Evolutionary conservation across 2,113 vertebrate genomes (phyloP).

Genomic region (Sapajus apella): DNA sequence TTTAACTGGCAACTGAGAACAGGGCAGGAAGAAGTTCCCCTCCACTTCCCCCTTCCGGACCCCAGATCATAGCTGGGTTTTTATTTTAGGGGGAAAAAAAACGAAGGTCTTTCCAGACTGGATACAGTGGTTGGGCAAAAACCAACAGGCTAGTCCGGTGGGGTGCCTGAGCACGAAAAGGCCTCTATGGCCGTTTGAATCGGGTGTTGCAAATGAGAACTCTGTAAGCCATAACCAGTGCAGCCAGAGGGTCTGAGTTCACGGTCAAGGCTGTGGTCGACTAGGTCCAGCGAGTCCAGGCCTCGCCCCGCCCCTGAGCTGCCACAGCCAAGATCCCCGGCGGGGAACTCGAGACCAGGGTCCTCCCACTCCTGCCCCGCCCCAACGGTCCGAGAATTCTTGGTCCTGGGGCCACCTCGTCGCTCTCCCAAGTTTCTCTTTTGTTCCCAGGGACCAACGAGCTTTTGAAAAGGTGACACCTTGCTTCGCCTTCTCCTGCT

Average conservation of each 20-base stretch:
- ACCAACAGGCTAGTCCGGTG: background rate
- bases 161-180: background rate
- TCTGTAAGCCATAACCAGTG: background rate
- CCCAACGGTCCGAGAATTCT: background rate
- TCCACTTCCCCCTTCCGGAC: background rate
- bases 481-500: background rate
- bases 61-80: background rate
- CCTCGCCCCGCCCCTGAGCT: background rate
- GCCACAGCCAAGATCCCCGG: background rate
- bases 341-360: fast-evolving
- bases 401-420: background rate
- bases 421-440: background rate
- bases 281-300: background rate
- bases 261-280: slow-evolving; percentile 53
- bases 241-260: slow-evolving; percentile 46
- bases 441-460: background rate
- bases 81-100: background rate
- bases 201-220: background rate
- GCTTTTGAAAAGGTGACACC: background rate
- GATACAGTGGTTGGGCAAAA: background rate
- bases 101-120: background rate
- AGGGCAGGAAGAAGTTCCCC: background rate
- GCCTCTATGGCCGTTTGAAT: background rate
- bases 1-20: slow-evolving; percentile 52
- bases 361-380: background rate